Conservation (phyloP, 2,888 invertebrate genomes). For the Acanthoscelides obtectus region DNA sequence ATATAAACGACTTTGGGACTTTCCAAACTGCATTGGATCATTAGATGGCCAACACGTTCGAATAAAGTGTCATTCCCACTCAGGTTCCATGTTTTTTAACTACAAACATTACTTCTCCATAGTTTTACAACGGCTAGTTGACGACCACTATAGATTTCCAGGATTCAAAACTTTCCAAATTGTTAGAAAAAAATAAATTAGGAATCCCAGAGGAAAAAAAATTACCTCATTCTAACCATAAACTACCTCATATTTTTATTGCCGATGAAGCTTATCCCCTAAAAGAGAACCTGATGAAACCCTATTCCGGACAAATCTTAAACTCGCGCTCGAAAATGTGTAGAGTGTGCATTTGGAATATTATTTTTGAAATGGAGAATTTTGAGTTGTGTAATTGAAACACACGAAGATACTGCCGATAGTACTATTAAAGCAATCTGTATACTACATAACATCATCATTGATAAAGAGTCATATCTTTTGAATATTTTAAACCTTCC, state of each 20-base stretch:
- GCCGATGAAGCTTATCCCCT: constrained; percentile 13
- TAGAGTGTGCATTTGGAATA: constrained; percentile 12
- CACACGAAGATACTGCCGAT: constrained; percentile 6
- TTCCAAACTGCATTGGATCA: constrained; percentile 7
- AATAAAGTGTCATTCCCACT: too few species aligned
- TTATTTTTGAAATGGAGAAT: constrained; percentile 10
- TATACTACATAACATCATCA: constrained; percentile 11
- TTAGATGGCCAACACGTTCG: background rate
- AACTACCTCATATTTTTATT: constrained; percentile 8
- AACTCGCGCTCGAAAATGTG: constrained; percentile 6
- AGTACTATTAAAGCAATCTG: constrained; percentile 9
- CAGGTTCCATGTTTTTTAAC: constrained; percentile 9
- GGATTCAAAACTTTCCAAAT: constrained; percentile 4
- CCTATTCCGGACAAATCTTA: constrained; percentile 7
- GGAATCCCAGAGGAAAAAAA: background rate
- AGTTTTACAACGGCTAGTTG: constrained; percentile 13
- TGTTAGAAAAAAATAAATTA: constrained; percentile 4
- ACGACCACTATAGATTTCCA: constrained; percentile 10
- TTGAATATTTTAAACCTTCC: constrained; percentile 11
- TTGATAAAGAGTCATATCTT: constrained; percentile 11
- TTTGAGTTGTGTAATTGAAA: constrained; percentile 3
- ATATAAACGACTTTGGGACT: constrained; percentile 11
- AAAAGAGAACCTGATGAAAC: constrained; percentile 8
- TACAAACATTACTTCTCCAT: too few species aligned
- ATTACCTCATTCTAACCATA: constrained; percentile 6